These are phyloP conservation scores for Gnatocerus cornutus DNA, from an alignment of 2,888 invertebrate genomes.

Conservation along the genomic window DNA sequence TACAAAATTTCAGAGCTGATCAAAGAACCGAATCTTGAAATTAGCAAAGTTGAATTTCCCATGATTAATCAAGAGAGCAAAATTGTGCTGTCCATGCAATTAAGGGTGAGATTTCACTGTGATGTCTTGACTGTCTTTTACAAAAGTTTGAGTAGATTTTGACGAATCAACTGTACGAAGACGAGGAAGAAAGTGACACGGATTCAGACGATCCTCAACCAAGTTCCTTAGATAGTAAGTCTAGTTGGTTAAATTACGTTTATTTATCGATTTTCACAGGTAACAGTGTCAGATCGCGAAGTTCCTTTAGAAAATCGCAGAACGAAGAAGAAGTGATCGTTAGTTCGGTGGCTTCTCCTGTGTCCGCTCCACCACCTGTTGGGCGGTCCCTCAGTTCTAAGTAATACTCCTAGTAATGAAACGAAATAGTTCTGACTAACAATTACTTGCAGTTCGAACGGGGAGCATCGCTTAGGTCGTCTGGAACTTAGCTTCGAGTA, in stretches of 20 bases:
- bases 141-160: conserved; percentile 60
- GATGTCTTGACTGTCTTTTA: too few relatives aligned
- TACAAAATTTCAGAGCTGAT: conserved; percentile 81
- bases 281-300: conserved; percentile 21
- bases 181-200: conserved; percentile 55
- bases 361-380: conserved; percentile 1
- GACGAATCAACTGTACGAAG: conserved; percentile 59
- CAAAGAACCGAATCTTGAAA: conserved; percentile 79
- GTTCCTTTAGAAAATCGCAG: conserved; percentile 18
- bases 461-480: conserved; percentile 73
- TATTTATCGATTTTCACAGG: conserved; percentile 12
- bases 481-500: conserved; percentile 88
- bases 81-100: conserved; percentile 81
- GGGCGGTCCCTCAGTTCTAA: conserved; percentile 5
- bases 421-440: background rate
- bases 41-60: conserved; percentile 83
- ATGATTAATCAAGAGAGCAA: conserved; percentile 84
- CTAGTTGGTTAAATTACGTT: background rate
- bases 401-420: background rate
- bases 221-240: conserved; percentile 41
- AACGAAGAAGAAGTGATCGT: conserved; percentile 22
- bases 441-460: conserved; percentile 33
- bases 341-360: background rate
- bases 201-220: conserved; percentile 56
- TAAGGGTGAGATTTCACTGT: conserved; percentile 74